phyloP scores from a whole-genome alignment of 2,888 invertebrate genomes.

The Aporophyla nigra region DNA sequence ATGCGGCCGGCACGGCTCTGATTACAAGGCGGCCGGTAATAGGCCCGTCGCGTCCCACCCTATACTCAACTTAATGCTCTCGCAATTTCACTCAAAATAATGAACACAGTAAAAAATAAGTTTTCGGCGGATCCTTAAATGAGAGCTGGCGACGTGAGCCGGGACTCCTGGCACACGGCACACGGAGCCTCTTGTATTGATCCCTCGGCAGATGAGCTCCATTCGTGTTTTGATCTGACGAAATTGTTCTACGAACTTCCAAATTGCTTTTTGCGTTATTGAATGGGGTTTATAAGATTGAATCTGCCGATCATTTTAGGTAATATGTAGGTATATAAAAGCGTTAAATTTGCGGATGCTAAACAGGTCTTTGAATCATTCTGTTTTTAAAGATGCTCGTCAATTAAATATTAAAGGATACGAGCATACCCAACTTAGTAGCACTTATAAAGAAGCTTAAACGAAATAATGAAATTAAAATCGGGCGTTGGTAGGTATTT shows the following conservation, averaged over 20 bases:
- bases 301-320: conserved; percentile 60
- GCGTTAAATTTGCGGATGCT: conserved; percentile 52
- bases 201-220: conserved; percentile 71
- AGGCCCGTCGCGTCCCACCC: conserved; percentile 87
- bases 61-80: conserved; percentile 91
- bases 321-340: conserved; percentile 56
- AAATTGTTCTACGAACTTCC: conserved; percentile 81
- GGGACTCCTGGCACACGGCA: conserved; percentile 66
- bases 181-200: conserved; percentile 75
- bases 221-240: conserved; percentile 76
- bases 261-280: conserved; percentile 76
- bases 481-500: neutral
- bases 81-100: conserved; percentile 90
- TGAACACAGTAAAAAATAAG: conserved; percentile 88
- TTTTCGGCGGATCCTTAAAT: conserved; percentile 84
- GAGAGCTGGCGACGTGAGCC: conserved; percentile 82
- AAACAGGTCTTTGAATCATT: conserved; percentile 54
- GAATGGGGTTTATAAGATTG: conserved; percentile 65
- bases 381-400: conserved; percentile 22
- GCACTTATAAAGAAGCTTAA: conserved; percentile 5
- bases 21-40: conserved; percentile 89
- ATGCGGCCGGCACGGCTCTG: conserved; percentile 80
- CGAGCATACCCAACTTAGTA: neutral
- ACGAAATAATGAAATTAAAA: conserved; percentile 23
- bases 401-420: conserved; percentile 14